Evolutionary conservation across 1,140 invertebrate species (phyloP), one percentile per base, ranked within the genome.

Genomic region (Holotrichia oblita): DNA sequence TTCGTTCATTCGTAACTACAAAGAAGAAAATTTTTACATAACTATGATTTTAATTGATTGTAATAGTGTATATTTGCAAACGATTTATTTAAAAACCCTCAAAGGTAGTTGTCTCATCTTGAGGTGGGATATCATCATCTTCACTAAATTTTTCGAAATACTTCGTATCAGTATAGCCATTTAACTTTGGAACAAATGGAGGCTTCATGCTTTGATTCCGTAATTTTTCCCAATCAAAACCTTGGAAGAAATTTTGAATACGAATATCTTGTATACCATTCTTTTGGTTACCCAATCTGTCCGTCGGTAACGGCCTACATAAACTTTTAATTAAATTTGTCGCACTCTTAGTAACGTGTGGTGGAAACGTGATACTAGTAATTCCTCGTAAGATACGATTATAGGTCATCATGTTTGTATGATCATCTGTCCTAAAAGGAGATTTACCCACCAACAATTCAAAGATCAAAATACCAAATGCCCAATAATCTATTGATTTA

Each of bases 381-480:
- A 99, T 96, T 59, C 89, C 97, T 84, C 96, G 96, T 27, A 95
- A 86, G 81, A 99, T 99, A 72, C 96, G 92, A 83, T 98, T 99
- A 87, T 99, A 99, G 0, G 97, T 99, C 84, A 96, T 97, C 93
- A 99, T 97, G 82, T 98, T 97, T 85, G 96, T 95, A 3, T 90
- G 87, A 85, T 92, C 91, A 3, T 92, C 92, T 0, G 94, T 96
- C 61, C 95, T 92, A 87, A 99, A 99, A 0, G 98, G 98, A 8
- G 98, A 97, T 82, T 95, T 97, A 64, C 98, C 97, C 9, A 95
- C 94, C 0, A 99, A 88, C 14, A 99, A 89, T 88, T 99, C 98
- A 86, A 94, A 97, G 80, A 97, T 94, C 0, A 99, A 90, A 55
- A 99, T 95, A 0, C 98, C 98, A 41, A 98, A 87, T 0, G 97